Base-by-base conservation (phyloP, 53 echinoderm and acorn worm genomes). In the Echinometra lucunter region DNA sequence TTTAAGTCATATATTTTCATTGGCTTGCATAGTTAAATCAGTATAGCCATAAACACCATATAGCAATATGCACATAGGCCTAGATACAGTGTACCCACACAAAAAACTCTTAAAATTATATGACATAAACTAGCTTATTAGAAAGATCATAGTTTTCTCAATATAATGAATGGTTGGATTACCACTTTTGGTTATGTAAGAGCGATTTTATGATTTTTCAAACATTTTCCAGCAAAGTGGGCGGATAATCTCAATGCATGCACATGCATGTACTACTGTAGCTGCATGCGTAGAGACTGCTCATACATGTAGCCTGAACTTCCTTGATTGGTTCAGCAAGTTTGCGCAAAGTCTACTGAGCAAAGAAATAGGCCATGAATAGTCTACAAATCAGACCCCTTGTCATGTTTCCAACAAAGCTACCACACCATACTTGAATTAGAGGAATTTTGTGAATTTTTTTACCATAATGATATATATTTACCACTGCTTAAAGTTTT, bases 141-240 rank as follows among this genome's bases (percentile, higher is more conserved):
- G 88, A 88, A 88, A 88, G 88, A 88, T 15, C 28, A 88, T 88
- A 88, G 53, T 88, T 88, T 88, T 88, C 88, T 88, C 1, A 88
- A 88, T 34, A 88, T 53, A 56, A 88, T 88, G 88, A 88, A 88
- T 88, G 88, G 88, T 88, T 56, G 56, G 49, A 88, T 88, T 88
- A 53, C 55, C 13, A 49, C 49, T 88, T 55, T 56, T 88, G 88
- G 55, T 53, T 88, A 55, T 47, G 49, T 53, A 78, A 12, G 49
- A 32, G 35, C 88, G 88, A 88, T 88, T 88, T 88, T 88, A 49
- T 88, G 88, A 88, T 88, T 88, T 88, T 88, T 88, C 13, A 88
- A 88, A 55, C 28, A 88, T 88, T 88, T 88, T 88, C 88, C 88
- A 88, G 49, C 19, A 78, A 40, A 40, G 18, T 56, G n/a, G n/a